phyloP scores from a whole-genome alignment of 2,113 vertebrate genomes.

The human region GRCh38 chr14:62427501-62428000 shows the following conservation, averaged over 20 bases:
- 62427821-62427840: constrained; percentile 55
- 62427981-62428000: constrained; percentile 58
- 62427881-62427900: constrained; percentile 39
- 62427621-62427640: background rate
- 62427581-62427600: background rate
- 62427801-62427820: constrained; percentile 62
- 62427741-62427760: background rate
- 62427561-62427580: too few relatives aligned
- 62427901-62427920: constrained; percentile 62
- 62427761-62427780: background rate
- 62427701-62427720: background rate
- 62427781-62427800: background rate
- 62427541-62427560: too few relatives aligned
- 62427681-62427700: background rate
- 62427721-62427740: background rate
- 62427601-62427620: background rate
- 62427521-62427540: too few relatives aligned
- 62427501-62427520: too few relatives aligned
- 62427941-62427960: constrained; percentile 42
- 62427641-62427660: background rate
- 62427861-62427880: constrained; percentile 55
- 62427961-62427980: constrained; percentile 29
- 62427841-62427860: constrained; percentile 55
- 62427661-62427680: background rate
- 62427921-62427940: constrained; percentile 39